Evolutionary conservation across 2,113 vertebrate species (phyloP), one percentile per base, ranked within the genome.

Genomic region (Lycaon pictus): DNA sequence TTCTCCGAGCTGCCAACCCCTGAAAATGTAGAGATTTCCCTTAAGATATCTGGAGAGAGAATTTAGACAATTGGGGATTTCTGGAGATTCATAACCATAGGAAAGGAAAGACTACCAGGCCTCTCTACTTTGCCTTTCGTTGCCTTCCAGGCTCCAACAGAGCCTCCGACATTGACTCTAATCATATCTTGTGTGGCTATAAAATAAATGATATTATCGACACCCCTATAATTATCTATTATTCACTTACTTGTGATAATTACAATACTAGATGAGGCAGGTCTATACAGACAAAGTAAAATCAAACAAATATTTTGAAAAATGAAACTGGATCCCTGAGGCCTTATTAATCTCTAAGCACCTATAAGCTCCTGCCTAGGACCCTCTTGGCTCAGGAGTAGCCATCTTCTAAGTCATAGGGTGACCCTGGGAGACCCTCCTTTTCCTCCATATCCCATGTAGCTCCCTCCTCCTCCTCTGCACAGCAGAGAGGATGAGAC

Each of bases 221-320:
- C 96, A 97, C 94, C 96, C 93, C 90, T 97, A 51, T 97, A 97
- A 98, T 97, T 97, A 97, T 80, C 96, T 97, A 95, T 97, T 97
- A 97, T 93, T 81, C 32, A 13, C 94, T 96, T 90, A 95, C 96
- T 97, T 88, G 74, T 88, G 92, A 95, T 95, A 84, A 97, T 90
- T 97, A 90, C 87, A 97, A 90, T 92, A 74, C 85, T 94, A 96
- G 63, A 94, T 89, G 84, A 96, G 84, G 71, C 92, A 96, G 88
- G 56, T 93, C 87, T 97, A 81, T 85, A 90, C 71, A 48, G 82
- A 94, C 80, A 95, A 92, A 95, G 60, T 72, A 48, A 96, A 97
- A 85, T 27, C 58, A 94, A 97, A 84, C 55, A 96, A 94, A 95
- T 95, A 95, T 77, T 8, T 20, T 95, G 51, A 48, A 95, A 97